Conservation (phyloP, 2,888 invertebrate species). For the Andrena minutula region DNA sequence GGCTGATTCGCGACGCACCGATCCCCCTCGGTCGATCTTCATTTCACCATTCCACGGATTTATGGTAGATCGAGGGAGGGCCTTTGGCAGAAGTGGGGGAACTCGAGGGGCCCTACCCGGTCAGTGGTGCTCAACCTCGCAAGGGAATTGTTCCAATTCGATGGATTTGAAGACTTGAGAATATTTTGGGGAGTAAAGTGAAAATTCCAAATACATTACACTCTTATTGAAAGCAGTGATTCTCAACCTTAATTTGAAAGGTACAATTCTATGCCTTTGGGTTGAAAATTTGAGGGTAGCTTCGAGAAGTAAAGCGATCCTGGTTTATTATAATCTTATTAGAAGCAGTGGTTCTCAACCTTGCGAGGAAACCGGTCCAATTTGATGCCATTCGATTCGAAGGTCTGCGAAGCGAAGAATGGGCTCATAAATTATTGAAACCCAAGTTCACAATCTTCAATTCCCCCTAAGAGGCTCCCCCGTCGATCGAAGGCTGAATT, state of each 20-base stretch:
- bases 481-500: not conserved
- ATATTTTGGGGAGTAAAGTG: too few relatives aligned
- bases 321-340: too few relatives aligned
- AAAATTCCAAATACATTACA: too few relatives aligned
- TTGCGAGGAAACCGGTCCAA: too few relatives aligned
- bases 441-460: not conserved
- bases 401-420: not conserved
- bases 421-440: not conserved
- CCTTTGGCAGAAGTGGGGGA: not conserved
- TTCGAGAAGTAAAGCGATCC: too few relatives aligned
- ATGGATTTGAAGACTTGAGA: too few relatives aligned
- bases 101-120: not conserved
- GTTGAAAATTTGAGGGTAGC: too few relatives aligned
- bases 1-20: conserved; percentile 16
- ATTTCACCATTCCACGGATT: not conserved
- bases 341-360: too few relatives aligned
- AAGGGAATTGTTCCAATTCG: too few relatives aligned
- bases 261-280: too few relatives aligned
- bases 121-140: not conserved
- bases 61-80: not conserved
- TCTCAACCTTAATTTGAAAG: too few relatives aligned
- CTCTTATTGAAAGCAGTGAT: too few relatives aligned
- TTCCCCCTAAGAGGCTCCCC: not conserved
- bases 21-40: not conserved
- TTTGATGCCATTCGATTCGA: not conserved